These are phyloP conservation scores for Drosophila lini DNA, from an alignment of 1,140 invertebrate species.

Conservation along the genomic window DNA sequence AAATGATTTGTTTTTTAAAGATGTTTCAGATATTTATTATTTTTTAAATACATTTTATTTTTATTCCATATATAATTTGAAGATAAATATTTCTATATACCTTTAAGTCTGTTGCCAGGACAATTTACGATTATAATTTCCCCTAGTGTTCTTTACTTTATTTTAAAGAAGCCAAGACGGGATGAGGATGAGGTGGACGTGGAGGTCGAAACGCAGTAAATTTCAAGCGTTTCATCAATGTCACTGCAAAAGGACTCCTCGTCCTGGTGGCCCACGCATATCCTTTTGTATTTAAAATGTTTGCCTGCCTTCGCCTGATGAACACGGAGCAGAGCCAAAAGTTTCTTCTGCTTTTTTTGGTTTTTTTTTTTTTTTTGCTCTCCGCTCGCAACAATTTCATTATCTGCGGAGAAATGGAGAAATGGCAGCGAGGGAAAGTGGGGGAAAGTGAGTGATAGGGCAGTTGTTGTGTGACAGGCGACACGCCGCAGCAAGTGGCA, in stretches of 20 bases:
- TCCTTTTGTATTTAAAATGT: conserved; percentile 82
- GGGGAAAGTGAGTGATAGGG: conserved; percentile 55
- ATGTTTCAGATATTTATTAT: too few relatives aligned
- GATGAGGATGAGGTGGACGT: not conserved
- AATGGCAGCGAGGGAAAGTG: conserved; percentile 8
- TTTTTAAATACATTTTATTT: too few relatives aligned
- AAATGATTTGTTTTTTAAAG: too few relatives aligned
- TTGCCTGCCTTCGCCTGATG: conserved; percentile 71
- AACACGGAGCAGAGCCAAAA: conserved; percentile 59
- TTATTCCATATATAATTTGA: too few relatives aligned
- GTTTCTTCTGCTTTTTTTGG: conserved; percentile 34
- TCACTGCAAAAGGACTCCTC: conserved; percentile 61
- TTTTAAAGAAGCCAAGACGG: conserved; percentile 24
- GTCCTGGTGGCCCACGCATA: conserved; percentile 75
- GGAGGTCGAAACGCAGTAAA: conserved; percentile 64
- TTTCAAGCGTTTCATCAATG: conserved; percentile 81
- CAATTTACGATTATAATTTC: not conserved
- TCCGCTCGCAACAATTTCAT: conserved; percentile 73
- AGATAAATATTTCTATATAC: too few relatives aligned
- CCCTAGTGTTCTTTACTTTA: conserved; percentile 16
- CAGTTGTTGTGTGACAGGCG: conserved; percentile 67
- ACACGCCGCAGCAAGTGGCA: conserved; percentile 62
- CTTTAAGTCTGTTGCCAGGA: too few relatives aligned
- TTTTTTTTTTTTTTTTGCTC: conserved; percentile 14
- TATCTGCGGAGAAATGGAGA: conserved; percentile 57